These are phyloP conservation scores for Pungitius pungitius DNA, from an alignment of 2,113 vertebrate species.

Conservation along the genomic window DNA sequence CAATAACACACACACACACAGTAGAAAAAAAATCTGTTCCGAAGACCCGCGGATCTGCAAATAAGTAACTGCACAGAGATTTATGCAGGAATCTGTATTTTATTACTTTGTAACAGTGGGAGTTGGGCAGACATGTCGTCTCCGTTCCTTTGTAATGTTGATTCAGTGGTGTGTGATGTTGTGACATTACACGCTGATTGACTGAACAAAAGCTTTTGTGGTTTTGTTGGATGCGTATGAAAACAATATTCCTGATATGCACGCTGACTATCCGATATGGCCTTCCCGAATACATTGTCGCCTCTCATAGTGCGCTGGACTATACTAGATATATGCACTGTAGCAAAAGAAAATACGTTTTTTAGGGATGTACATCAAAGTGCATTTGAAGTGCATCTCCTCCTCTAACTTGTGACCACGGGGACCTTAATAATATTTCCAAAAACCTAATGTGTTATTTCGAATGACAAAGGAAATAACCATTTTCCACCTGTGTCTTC, in stretches of 20 bases:
- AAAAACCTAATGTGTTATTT: background rate
- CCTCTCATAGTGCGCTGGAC: slow-evolving; percentile 6
- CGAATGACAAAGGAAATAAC: background rate
- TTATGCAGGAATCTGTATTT: slow-evolving; percentile 41
- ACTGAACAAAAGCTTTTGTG: slow-evolving; percentile 52
- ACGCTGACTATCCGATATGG: slow-evolving; percentile 27
- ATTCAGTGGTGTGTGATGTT: slow-evolving; percentile 43
- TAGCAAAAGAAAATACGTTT: slow-evolving; percentile 4
- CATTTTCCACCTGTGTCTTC: background rate
- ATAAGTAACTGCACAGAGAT: slow-evolving; percentile 34
- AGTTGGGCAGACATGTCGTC: slow-evolving; percentile 29
- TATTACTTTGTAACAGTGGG: slow-evolving; percentile 57
- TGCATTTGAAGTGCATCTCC: background rate
- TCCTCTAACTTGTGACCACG: slow-evolving; percentile 4
- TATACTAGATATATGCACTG: slow-evolving; percentile 5
- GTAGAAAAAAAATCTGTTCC: slow-evolving; percentile 37
- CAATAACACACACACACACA: slow-evolving; percentile 25
- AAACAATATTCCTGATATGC: slow-evolving; percentile 13
- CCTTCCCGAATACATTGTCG: slow-evolving; percentile 24
- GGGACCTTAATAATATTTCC: slow-evolving; percentile 7
- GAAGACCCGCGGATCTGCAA: slow-evolving; percentile 43
- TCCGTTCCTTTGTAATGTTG: slow-evolving; percentile 40
- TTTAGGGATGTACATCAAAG: background rate
- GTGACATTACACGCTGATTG: slow-evolving; percentile 47
- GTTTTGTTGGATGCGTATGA: slow-evolving; percentile 31